Base-by-base conservation (phyloP, 2,888 invertebrate species). In the Cryptus viduatorius region DNA sequence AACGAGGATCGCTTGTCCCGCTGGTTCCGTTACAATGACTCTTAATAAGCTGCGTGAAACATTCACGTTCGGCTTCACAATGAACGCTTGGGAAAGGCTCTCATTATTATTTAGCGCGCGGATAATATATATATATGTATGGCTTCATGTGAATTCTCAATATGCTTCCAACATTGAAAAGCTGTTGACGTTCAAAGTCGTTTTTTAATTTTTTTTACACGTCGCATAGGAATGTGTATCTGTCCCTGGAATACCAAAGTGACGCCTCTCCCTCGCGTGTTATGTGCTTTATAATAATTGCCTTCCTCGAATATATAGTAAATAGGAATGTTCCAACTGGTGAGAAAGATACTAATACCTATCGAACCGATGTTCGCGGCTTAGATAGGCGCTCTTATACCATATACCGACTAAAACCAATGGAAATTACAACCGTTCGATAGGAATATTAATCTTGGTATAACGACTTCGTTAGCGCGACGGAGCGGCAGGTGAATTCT, bases 391-490 rank as follows among this genome's bases (percentile, higher is more conserved):
- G 37, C 37, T 65, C 42, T 37, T 37, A 31, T 10, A 24, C 19
- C 37, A 14, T 24, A 42, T 42, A 50, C 19, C 61, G 44, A 24
- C 24, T n/a, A 44, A 65, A 46, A 56, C 73, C 53, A 65, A 79
- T 79, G 82, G 79, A 82, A 83, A 81, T 82, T 53, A 64, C 61
- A 29, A 64, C 37, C 64, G 72, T 53, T 61, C 76, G 59, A 81
- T 67, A 76, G 79, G 67, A 87, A 88, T 87, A 90, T 91, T 87
- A 90, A 91, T 91, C 89, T 86, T 72, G 68, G 79, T 82, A 86
- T 88, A 90, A 90, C 89, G 88, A 87, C 87, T 86, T 85, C 82
- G 82, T 81, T 84, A 81, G 81, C 83, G 73, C 78, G 46, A 73
- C 78, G 48, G 68, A 69, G 65, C 76, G 56, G 82, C 86, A 85